Percentiles rank a stretch among this genome's conserved stretches.
These are phyloP conservation scores for Thinocorus orbignyianus DNA, from an alignment of 2,113 vertebrate genomes.

Conservation along the genomic window DNA sequence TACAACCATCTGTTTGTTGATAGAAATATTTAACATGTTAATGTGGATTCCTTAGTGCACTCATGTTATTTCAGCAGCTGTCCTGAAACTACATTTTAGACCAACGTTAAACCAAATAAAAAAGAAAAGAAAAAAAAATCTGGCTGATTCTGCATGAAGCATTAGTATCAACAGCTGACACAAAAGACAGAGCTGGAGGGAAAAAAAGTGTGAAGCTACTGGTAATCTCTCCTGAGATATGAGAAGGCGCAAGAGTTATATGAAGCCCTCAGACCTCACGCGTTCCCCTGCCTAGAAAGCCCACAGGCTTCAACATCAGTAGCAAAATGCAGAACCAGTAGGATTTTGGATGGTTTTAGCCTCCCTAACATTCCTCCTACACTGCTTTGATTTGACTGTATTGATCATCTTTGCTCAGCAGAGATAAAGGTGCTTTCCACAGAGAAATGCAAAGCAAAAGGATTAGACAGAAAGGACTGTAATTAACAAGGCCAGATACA, in stretches of 20 bases:
- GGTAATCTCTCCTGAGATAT: neutral
- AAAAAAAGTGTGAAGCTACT: neutral
- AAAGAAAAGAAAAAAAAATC: neutral
- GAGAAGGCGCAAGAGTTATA: neutral
- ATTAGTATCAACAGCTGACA: neutral
- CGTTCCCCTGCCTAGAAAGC: neutral
- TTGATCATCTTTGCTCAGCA: neutral
- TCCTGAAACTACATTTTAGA: neutral
- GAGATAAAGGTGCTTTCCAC: neutral
- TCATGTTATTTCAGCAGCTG: neutral
- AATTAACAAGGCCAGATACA: neutral
- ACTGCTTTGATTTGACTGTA: slow-evolving; percentile 5
- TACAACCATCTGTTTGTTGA: neutral
- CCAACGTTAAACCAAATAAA: neutral
- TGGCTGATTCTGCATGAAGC: neutral
- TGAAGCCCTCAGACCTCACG: neutral
- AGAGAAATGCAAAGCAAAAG: neutral
- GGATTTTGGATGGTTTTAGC: neutral
- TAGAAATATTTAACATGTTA: neutral
- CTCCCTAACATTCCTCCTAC: neutral
- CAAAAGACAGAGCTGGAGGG: neutral
- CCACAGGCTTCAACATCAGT: neutral
- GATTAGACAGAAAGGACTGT: neutral
- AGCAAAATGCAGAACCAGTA: neutral
- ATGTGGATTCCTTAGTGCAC: neutral